phyloP scores from a whole-genome alignment of 2,113 vertebrate species.

The Hyperopisus bebe region DNA sequence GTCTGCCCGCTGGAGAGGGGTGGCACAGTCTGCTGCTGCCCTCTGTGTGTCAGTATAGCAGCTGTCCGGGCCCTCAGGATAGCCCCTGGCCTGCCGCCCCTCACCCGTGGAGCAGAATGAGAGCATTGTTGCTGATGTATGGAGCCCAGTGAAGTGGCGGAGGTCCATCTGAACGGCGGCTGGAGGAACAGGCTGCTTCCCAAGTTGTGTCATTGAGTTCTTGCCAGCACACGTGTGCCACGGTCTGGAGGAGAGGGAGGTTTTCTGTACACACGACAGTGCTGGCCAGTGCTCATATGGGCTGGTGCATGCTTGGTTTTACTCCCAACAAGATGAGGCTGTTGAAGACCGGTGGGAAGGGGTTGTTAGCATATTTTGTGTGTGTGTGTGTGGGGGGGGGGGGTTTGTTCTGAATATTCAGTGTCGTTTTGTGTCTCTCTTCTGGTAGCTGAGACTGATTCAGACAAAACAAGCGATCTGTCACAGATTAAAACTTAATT shows the following conservation, averaged over 20 bases:
- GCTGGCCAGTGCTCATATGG: neutral
- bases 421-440: neutral
- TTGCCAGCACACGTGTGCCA: constrained; percentile 6
- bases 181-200: constrained; percentile 15
- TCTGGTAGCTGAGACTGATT: neutral
- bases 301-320: neutral
- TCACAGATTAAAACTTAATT: constrained; percentile 16
- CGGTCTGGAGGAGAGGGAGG: neutral
- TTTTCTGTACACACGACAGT: neutral
- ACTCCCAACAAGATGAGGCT: neutral
- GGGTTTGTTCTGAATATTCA: neutral
- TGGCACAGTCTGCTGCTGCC: neutral
- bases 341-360: neutral
- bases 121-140: constrained; percentile 20
- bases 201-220: constrained; percentile 4
- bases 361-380: neutral
- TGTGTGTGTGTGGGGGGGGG: neutral
- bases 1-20: constrained; percentile 6
- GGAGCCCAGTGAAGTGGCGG: constrained; percentile 12
- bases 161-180: constrained; percentile 20
- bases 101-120: constrained; percentile 2
- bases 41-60: neutral
- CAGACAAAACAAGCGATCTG: constrained; percentile 14
- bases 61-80: neutral
- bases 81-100: neutral